phyloP scores from a whole-genome alignment of 2,888 invertebrate species.

The Drosophila lutescens region DNA sequence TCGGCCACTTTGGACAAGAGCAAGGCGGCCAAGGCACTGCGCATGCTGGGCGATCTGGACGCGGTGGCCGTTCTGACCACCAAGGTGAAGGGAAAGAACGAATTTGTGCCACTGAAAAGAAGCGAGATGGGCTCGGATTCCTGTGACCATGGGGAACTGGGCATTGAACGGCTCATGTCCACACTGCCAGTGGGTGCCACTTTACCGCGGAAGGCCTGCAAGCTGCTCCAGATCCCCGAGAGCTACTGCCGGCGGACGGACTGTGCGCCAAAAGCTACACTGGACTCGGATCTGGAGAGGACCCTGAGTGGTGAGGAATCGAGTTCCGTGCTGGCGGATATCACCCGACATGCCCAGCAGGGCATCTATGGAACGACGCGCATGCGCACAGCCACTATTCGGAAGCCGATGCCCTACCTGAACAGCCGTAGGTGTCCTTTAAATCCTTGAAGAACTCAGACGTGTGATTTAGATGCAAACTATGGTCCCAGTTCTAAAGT shows the following conservation, averaged over 20 bases:
- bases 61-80: constrained; percentile 59
- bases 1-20: constrained; percentile 52
- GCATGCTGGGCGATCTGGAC: constrained; percentile 68
- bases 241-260: constrained; percentile 55
- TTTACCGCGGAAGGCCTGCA: constrained; percentile 82
- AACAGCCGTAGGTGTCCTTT: constrained; percentile 78
- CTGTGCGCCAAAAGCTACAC: constrained; percentile 48
- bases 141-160: constrained; percentile 34
- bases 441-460: not conserved
- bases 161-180: constrained; percentile 80
- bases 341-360: constrained; percentile 55
- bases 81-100: constrained; percentile 53
- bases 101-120: constrained; percentile 56
- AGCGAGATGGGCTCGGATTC: not conserved
- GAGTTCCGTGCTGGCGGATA: constrained; percentile 54
- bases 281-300: constrained; percentile 60
- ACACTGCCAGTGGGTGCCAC: constrained; percentile 72
- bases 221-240: constrained; percentile 81
- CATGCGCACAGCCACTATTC: constrained; percentile 80
- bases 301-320: constrained; percentile 40
- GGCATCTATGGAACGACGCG: constrained; percentile 80
- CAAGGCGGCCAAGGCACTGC: constrained; percentile 57
- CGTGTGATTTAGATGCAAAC: not conserved
- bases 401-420: constrained; percentile 81
- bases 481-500: not conserved